Percentiles rank a stretch among this genome's conserved stretches.
These are phyloP conservation scores for Campoletis raptor DNA, from an alignment of 2,888 invertebrate genomes.

Conservation along the genomic window DNA sequence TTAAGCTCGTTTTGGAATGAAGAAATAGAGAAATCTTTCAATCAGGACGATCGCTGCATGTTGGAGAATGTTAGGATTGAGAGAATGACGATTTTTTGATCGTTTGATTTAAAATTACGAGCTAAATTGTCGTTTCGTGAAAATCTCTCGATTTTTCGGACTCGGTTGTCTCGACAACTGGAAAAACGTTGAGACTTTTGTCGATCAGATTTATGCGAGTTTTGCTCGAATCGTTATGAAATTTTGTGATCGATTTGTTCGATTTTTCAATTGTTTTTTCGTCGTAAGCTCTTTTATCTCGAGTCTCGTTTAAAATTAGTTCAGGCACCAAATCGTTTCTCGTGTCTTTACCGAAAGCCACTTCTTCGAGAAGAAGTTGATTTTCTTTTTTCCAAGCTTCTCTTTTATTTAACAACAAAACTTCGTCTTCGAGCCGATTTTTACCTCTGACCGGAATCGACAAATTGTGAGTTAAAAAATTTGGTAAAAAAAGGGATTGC, in stretches of 20 bases:
- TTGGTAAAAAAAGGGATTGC: neutral
- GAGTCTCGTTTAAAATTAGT: neutral
- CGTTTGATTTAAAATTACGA: neutral
- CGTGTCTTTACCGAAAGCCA: slow-evolving; percentile 74
- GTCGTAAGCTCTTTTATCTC: slow-evolving; percentile 43
- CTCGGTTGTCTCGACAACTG: slow-evolving; percentile 19
- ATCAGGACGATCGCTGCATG: too few relatives aligned
- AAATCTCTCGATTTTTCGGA: neutral
- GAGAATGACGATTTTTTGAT: too few relatives aligned
- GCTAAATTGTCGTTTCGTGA: neutral
- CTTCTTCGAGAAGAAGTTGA: slow-evolving; percentile 75
- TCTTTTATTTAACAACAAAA: slow-evolving; percentile 75
- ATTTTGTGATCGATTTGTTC: neutral
- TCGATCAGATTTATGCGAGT: slow-evolving; percentile 31
- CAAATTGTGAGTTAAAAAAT: neutral
- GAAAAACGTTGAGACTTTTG: slow-evolving; percentile 67
- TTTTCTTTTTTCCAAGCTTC: slow-evolving; percentile 76
- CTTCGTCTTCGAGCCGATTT: slow-evolving; percentile 74
- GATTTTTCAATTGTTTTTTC: neutral
- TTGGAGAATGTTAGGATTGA: too few relatives aligned
- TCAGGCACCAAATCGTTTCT: slow-evolving; percentile 53
- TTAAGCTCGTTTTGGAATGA: too few relatives aligned
- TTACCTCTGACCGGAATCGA: slow-evolving; percentile 70
- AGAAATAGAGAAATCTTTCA: too few relatives aligned
- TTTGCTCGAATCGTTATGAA: neutral